phyloP scores from a whole-genome alignment of 2,888 invertebrate species.

The Lomographa bimaculata region DNA sequence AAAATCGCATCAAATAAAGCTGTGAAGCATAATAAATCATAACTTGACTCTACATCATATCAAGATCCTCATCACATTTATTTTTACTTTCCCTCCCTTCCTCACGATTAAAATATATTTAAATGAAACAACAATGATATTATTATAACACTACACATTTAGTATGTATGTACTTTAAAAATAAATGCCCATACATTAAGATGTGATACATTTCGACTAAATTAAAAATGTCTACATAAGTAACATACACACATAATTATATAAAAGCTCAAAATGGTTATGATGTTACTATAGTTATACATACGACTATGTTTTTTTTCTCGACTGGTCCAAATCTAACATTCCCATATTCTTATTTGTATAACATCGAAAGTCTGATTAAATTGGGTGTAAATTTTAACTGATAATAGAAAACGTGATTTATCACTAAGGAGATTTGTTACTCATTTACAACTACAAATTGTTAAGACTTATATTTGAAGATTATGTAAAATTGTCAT shows the following conservation, averaged over 20 bases:
- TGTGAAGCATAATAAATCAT: too few relatives aligned
- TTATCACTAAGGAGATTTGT: too few relatives aligned
- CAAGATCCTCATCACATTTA: conserved; percentile 16
- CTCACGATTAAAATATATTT: conserved; percentile 17
- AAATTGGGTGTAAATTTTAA: not conserved
- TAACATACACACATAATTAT: conserved; percentile 47
- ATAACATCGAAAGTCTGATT: conserved; percentile 6
- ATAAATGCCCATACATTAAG: conserved; percentile 57
- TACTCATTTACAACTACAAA: too few relatives aligned
- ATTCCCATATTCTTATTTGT: conserved; percentile 32
- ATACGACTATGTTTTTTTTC: conserved; percentile 36
- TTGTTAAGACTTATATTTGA: too few relatives aligned
- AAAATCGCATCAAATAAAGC: too few relatives aligned
- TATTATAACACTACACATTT: conserved; percentile 38
- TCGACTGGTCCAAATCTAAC: conserved; percentile 36
- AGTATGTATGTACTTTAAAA: conserved; percentile 41
- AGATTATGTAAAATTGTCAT: too few relatives aligned
- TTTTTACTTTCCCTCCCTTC: not conserved
- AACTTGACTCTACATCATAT: too few relatives aligned
- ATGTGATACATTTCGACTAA: conserved; percentile 33
- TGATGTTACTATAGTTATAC: conserved; percentile 43
- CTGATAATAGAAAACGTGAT: not conserved
- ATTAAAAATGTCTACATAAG: conserved; percentile 25
- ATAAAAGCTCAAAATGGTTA: conserved; percentile 45
- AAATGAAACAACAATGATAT: conserved; percentile 35